A percentile compares a stretch with the other conserved stretches of the same genome.
Conservation (phyloP, 2,888 invertebrate genomes). For the Thymelicus lineola region DNA sequence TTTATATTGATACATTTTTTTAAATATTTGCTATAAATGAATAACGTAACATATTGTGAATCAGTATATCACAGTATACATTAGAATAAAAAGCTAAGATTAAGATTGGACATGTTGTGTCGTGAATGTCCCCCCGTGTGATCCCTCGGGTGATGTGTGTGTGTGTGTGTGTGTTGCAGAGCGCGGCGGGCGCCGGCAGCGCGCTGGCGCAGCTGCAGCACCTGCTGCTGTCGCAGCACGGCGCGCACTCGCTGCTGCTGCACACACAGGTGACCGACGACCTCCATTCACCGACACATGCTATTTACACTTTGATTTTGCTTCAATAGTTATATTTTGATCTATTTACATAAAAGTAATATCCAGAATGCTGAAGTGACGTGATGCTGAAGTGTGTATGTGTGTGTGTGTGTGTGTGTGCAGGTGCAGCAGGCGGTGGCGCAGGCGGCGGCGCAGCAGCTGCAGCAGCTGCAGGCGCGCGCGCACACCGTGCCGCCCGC, state of each 20-base stretch:
- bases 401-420: neutral
- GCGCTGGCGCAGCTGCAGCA: conserved; percentile 80
- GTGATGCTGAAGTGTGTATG: neutral
- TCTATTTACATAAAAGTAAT: too few species aligned
- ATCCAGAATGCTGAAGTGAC: neutral
- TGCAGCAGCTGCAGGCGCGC: conserved; percentile 90
- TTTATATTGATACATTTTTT: too few species aligned
- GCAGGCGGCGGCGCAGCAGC: conserved; percentile 93
- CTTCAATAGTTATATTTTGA: too few species aligned
- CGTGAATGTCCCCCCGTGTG: too few species aligned
- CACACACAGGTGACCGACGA: conserved; percentile 67
- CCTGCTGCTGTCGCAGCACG: conserved; percentile 75
- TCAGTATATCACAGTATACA: too few species aligned
- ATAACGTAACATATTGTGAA: too few species aligned
- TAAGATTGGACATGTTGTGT: too few species aligned
- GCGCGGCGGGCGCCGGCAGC: conserved; percentile 70
- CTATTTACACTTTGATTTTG: too few species aligned
- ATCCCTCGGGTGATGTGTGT: too few species aligned
- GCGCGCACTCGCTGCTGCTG: conserved; percentile 76
- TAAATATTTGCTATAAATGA: too few species aligned
- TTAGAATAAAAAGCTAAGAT: too few species aligned
- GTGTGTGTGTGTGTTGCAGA: conserved; percentile 50
- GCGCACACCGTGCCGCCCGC: conserved; percentile 54
- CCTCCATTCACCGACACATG: too few species aligned
- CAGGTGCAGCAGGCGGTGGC: conserved; percentile 93